Evolutionary conservation across 92 coral and sea anemone species (phyloP).

Genomic region (Desmophyllum pertusum): DNA sequence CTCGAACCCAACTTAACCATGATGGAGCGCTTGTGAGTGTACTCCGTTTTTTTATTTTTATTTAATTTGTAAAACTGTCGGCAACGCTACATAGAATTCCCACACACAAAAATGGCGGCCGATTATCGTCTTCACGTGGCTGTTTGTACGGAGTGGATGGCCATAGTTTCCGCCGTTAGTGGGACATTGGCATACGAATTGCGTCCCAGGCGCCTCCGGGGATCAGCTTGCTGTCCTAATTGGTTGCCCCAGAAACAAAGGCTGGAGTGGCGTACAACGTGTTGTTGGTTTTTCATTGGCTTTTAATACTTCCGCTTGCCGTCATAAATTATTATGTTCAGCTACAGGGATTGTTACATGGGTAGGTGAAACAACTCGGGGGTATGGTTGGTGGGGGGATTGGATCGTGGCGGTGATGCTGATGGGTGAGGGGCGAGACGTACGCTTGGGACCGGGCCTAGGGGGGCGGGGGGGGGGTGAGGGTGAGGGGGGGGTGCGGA

Average conservation of each 20-base stretch:
- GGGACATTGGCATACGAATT: constrained; percentile 71
- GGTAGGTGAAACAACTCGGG: constrained; percentile 35
- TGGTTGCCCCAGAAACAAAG: constrained; percentile 52
- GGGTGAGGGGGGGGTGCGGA: too few species aligned
- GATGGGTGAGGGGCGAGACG: background rate
- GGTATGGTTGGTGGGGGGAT: background rate
- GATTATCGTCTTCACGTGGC: constrained; percentile 55
- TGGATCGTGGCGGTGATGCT: background rate
- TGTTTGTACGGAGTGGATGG: constrained; percentile 44
- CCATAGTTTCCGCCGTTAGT: constrained; percentile 64
- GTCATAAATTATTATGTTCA: constrained; percentile 42
- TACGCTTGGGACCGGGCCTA: too few species aligned
- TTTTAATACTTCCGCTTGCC: constrained; percentile 51
- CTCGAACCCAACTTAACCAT: constrained; percentile 51
- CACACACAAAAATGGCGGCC: constrained; percentile 5
- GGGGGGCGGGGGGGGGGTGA: too few species aligned
- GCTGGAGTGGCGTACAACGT: constrained; percentile 54
- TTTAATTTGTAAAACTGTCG: constrained; percentile 20
- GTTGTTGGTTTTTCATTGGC: constrained; percentile 64
- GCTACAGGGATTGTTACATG: constrained; percentile 41
- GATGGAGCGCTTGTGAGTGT: constrained; percentile 54
- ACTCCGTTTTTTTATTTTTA: constrained; percentile 14
- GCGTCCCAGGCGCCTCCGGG: constrained; percentile 66
- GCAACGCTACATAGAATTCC: constrained; percentile 21
- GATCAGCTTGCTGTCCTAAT: constrained; percentile 66